Conservation (phyloP, 2,888 invertebrate species). For the Globia sparganii region DNA sequence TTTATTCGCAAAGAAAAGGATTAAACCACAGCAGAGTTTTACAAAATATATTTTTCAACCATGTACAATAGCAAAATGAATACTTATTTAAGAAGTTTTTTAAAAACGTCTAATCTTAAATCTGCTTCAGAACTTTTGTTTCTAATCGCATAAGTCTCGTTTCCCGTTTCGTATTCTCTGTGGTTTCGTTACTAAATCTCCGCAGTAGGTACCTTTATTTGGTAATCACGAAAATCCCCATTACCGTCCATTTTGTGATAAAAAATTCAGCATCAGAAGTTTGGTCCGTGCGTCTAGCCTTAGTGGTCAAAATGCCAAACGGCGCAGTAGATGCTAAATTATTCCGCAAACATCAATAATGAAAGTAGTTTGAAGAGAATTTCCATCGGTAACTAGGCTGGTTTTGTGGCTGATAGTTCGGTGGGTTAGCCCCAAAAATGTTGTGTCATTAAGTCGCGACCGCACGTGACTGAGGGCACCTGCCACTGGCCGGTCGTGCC, state of each 20-base stretch:
- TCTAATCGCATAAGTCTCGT: slow-evolving; percentile 11
- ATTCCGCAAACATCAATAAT: slow-evolving; percentile 66
- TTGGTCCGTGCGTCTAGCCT: slow-evolving; percentile 58
- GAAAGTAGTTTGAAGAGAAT: slow-evolving; percentile 61
- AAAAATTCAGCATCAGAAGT: slow-evolving; percentile 63
- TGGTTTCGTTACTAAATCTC: slow-evolving; percentile 52
- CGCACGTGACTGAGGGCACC: slow-evolving; percentile 83
- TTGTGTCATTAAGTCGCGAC: slow-evolving; percentile 74
- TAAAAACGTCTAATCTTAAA: slow-evolving; percentile 21
- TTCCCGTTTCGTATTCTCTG: slow-evolving; percentile 48
- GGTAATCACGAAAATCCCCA: slow-evolving; percentile 63
- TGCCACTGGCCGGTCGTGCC: slow-evolving; percentile 77
- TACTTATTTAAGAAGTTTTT: slow-evolving; percentile 31
- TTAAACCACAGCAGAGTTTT: slow-evolving; percentile 60
- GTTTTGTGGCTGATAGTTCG: slow-evolving; percentile 68
- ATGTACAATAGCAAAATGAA: slow-evolving; percentile 44
- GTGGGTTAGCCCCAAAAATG: slow-evolving; percentile 72
- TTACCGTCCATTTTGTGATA: slow-evolving; percentile 64
- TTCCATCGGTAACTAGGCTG: slow-evolving; percentile 67
- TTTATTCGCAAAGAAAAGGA: slow-evolving; percentile 77
- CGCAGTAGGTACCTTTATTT: slow-evolving; percentile 55
- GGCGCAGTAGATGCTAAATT: slow-evolving; percentile 59
- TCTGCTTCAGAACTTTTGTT: slow-evolving; percentile 28
- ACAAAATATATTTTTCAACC: slow-evolving; percentile 55
- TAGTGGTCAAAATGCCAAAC: slow-evolving; percentile 65